Evolutionary conservation across 2,113 vertebrate genomes (phyloP).

Genomic region (Motacilla alba): DNA sequence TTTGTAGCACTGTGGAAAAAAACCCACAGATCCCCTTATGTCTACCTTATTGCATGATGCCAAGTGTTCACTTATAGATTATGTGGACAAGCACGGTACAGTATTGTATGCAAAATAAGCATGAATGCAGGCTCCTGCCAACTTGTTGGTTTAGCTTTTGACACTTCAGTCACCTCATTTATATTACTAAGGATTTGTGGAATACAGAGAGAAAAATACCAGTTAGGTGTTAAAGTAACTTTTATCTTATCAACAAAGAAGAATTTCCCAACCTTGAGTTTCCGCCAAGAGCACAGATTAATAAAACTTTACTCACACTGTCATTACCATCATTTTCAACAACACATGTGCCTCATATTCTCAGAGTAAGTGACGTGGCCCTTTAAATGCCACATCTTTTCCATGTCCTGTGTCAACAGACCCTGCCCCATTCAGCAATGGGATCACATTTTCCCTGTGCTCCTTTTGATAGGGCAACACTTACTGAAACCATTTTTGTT

Average conservation of each 20-base stretch:
- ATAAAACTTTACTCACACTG: background rate
- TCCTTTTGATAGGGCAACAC: background rate
- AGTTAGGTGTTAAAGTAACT: background rate
- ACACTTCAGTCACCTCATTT: background rate
- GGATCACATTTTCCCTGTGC: background rate
- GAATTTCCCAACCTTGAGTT: background rate
- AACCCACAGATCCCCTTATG: background rate
- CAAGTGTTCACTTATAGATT: background rate
- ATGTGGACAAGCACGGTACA: background rate
- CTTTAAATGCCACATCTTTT: background rate
- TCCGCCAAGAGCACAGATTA: background rate
- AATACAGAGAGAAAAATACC: background rate
- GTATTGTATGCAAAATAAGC: background rate
- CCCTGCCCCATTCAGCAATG: background rate
- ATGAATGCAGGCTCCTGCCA: background rate
- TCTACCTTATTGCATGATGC: background rate
- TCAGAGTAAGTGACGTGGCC: background rate
- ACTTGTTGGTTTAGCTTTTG: background rate
- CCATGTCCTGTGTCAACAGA: background rate
- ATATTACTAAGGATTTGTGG: background rate
- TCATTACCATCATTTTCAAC: background rate
- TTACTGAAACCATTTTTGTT: background rate
- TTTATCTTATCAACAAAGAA: background rate
- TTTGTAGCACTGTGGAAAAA: background rate
- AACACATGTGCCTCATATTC: background rate